Conservation (phyloP, 1,140 invertebrate species). For the Eciton burchellii region DNA sequence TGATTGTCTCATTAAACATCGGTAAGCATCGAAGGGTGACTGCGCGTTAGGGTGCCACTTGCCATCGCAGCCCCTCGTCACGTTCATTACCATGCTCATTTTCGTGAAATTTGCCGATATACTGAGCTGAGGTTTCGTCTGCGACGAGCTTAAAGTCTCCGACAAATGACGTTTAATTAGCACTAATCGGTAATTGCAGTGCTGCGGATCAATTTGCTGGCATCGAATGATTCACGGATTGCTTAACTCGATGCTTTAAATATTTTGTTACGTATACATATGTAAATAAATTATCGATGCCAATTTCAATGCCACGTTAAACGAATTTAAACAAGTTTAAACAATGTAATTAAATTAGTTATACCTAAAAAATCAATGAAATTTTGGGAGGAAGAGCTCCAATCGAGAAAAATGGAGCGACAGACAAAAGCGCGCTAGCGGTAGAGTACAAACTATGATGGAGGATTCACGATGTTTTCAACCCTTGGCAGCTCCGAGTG, state of each 20-base stretch:
- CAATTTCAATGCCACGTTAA: too few species aligned
- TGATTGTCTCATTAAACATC: slow-evolving; percentile 71
- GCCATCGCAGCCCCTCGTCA: slow-evolving; percentile 50
- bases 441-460: neutral
- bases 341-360: neutral
- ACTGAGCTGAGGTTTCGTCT: neutral
- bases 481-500: neutral
- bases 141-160: slow-evolving; percentile 7
- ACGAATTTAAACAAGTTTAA: neutral
- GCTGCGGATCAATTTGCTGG: slow-evolving; percentile 17
- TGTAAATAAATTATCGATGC: too few species aligned
- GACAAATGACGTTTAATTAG: neutral
- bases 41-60: slow-evolving; percentile 40
- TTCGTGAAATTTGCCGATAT: slow-evolving; percentile 52
- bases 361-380: neutral
- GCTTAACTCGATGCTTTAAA: too few species aligned
- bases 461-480: neutral
- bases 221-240: neutral
- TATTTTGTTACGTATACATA: too few species aligned
- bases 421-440: neutral
- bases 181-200: neutral
- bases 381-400: neutral
- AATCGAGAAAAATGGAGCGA: neutral
- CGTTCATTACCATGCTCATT: slow-evolving; percentile 54
- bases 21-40: slow-evolving; percentile 64